phyloP scores from a whole-genome alignment of 2,113 vertebrate genomes.

The Columba janthina region DNA sequence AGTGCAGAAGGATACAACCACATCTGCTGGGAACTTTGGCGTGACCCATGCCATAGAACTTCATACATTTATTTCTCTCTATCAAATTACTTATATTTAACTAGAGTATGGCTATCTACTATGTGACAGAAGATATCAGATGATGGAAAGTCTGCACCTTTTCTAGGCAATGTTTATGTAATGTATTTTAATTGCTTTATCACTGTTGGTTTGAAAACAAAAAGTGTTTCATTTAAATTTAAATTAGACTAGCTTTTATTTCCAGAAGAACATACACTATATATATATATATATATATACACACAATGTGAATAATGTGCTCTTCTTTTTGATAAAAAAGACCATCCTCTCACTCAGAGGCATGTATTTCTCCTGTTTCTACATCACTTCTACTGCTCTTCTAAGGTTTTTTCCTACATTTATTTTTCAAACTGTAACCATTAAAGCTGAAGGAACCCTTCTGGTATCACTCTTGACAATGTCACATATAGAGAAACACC shows the following conservation, averaged over 20 bases:
- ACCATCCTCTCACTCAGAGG: background rate
- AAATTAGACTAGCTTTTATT: background rate
- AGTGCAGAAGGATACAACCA: background rate
- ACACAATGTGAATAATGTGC: background rate
- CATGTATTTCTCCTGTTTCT: background rate
- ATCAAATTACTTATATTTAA: background rate
- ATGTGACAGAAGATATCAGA: background rate
- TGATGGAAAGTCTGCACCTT: background rate
- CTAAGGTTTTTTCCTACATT: background rate
- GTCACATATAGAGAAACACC: background rate
- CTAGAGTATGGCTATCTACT: background rate
- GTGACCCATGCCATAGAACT: background rate
- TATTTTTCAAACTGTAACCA: background rate
- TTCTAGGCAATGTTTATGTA: background rate
- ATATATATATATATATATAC: background rate
- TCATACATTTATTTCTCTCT: background rate
- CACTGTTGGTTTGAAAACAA: background rate
- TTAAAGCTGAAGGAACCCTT: background rate
- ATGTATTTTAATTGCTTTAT: background rate
- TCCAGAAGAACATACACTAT: background rate
- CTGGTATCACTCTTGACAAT: background rate
- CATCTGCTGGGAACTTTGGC: background rate
- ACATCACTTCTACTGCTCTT: background rate
- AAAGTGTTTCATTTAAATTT: background rate
- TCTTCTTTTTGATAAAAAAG: background rate